Base-by-base conservation (phyloP, 2,888 invertebrate genomes). In the Dromius quadrimaculatus region DNA sequence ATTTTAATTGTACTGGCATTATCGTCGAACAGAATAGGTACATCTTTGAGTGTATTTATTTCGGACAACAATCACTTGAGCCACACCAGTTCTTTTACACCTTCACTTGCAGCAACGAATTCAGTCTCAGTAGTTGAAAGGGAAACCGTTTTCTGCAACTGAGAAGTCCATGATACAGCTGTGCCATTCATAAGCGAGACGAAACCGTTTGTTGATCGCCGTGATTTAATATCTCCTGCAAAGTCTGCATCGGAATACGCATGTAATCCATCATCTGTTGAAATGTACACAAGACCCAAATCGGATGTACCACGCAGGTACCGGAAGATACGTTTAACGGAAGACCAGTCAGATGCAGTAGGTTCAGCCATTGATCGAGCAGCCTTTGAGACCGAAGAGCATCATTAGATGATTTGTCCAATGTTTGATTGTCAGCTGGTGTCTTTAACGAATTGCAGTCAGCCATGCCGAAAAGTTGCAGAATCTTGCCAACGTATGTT, bases 381-480 rank as follows among this genome's bases (percentile, higher is more conserved):
- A 63, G 69, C 73, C 68, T 73, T 74, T 11, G 74, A 75, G 23
- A 75, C 73, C 3, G 74, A 2, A 75, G 71, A n/a, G n/a, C n/a
- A 45, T 13, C 61, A 41, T 43, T 36, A 8, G 54, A 6, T 57
- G 28, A 23, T 22, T 69, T 47, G 23, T 71, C 70, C 57, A 54
- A 43, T 38, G 34, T 36, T 13, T 20, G 36, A 59, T 70, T 74
- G 2, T 74, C 71, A 57, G 73, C 72, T 23, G 74, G 73, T 2
- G 72, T 74, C 50, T 72, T 74, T 9, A 45, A 8, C 0, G 73
- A 45, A 45, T 73, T 74, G 5, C 61, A 73, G 4, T 71, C 59
- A 6, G 22, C 64, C 73, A 75, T 75, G 36, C 28, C 68, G 22
- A 71, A 72, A 65, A 65, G 72, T 62, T 69, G 22, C 6, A 72